phyloP scores from a whole-genome alignment of 2,888 invertebrate species.

The Epirrhoe alternata region DNA sequence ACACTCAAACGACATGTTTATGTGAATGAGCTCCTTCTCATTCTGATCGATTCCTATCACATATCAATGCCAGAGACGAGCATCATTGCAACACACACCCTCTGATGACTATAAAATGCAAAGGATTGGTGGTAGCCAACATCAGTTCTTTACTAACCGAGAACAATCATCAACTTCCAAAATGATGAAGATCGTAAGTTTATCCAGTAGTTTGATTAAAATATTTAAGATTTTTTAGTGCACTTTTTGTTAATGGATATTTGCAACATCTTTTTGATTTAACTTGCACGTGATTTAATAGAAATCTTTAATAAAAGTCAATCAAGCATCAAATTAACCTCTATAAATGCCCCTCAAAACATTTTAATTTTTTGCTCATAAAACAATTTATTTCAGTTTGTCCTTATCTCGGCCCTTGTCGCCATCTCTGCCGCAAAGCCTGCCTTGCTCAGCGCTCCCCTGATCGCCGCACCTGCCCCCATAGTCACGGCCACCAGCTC shows the following conservation, averaged over 20 bases:
- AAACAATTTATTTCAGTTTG: constrained; percentile 55
- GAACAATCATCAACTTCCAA: constrained; percentile 61
- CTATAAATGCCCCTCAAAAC: no score
- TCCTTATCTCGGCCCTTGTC: constrained; percentile 68
- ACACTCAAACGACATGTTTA: constrained; percentile 43
- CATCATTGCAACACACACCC: constrained; percentile 59
- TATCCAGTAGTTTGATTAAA: background rate
- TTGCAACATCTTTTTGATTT: no score
- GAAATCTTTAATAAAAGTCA: no score
- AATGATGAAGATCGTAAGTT: constrained; percentile 80
- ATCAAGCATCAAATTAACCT: no score
- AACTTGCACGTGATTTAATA: no score
- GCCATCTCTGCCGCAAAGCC: constrained; percentile 73
- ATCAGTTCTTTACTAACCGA: constrained; percentile 65
- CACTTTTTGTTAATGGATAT: no score
- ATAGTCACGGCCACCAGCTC: constrained; percentile 88
- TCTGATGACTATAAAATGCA: constrained; percentile 67
- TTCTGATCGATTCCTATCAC: constrained; percentile 67
- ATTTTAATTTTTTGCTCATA: no score
- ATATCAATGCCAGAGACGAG: constrained; percentile 74
- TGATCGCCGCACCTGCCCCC: constrained; percentile 74
- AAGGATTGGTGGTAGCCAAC: constrained; percentile 46
- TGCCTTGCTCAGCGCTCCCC: constrained; percentile 61
- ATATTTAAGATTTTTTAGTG: no score
- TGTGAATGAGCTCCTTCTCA: constrained; percentile 51